Evolutionary conservation across 2,888 invertebrate species (phyloP), one percentile per base, ranked within the genome.

Genomic region (Flexamia atlantica): DNA sequence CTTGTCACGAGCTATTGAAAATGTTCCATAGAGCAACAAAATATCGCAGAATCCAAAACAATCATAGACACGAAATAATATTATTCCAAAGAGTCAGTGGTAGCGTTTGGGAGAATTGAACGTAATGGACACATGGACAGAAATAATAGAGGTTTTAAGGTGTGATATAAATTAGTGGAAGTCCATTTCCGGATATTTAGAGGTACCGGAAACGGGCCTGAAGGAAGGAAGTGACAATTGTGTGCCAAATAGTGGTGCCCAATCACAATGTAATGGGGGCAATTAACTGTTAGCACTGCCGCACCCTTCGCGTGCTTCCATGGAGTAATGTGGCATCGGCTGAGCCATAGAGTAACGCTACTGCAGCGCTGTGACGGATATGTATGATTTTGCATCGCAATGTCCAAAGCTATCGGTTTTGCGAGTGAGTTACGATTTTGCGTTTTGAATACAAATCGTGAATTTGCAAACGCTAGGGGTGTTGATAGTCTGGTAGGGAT

Each of bases 221-320:
- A 14, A 46, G 76, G 76, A 76, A 76, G 79, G 79, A 79, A 53
- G 79, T 79, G 36, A 79, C 79, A 50, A 79, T 79, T 79, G 79
- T 79, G 79, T 76, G 76, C 76, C 79, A 53, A 79, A 79, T 79
- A 32, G 53, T 36, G 57, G 46, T 28, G 64, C 64, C 64, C 79
- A 57, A 79, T 79, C 79, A 79, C 79, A 53, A 30, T 79, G 57
- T 79, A 53, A 79, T 57, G 25, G 79, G 53, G n/a, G 57, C 79
- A 57, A 79, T 79, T 79, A 79, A 79, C 17, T 30, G 79, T 50
- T 79, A 30, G 79, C 79, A 57, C 57, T 14, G 36, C 79, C 57
- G 32, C 79, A 36, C 79, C 79, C 79, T 57, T 79, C 79, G 79
- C 79, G 79, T 79, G 79, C 79, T 50, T 9, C 64, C 64, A 64